Evolutionary conservation across 2,113 vertebrate genomes (phyloP).

Genomic region (Heterotis niloticus): DNA sequence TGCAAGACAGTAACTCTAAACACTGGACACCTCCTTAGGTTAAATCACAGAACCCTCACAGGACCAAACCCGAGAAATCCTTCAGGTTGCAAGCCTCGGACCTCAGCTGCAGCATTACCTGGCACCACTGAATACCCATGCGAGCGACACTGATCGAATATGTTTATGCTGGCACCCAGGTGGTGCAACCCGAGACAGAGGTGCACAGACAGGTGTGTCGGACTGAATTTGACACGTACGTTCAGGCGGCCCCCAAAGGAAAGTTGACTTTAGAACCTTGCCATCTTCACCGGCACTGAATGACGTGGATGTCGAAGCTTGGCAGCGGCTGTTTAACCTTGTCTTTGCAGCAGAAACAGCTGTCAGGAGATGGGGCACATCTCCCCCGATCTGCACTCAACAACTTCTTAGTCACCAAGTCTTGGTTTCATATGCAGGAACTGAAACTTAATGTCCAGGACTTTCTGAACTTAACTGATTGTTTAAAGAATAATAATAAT

Average conservation of each 20-base stretch:
- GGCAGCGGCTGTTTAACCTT: not conserved
- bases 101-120: no score
- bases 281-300: not conserved
- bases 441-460: not conserved
- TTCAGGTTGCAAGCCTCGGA: no score
- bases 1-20: no score
- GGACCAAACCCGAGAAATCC: no score
- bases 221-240: not conserved
- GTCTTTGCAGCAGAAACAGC: not conserved
- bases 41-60: no score
- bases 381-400: not conserved
- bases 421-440: constrained; percentile 1
- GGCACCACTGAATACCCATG: no score
- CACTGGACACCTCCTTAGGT: no score
- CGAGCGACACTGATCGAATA: no score
- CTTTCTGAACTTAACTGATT: constrained; percentile 8
- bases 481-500: not conserved
- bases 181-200: no score
- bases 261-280: not conserved
- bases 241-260: not conserved
- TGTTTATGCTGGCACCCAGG: no score
- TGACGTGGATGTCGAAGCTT: not conserved
- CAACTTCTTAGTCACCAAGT: not conserved
- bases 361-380: not conserved
- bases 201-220: no score